Percentiles rank a stretch among this genome's conserved stretches.
Conservation (phyloP, 2,888 invertebrate species). For the Epiblema foenella region DNA sequence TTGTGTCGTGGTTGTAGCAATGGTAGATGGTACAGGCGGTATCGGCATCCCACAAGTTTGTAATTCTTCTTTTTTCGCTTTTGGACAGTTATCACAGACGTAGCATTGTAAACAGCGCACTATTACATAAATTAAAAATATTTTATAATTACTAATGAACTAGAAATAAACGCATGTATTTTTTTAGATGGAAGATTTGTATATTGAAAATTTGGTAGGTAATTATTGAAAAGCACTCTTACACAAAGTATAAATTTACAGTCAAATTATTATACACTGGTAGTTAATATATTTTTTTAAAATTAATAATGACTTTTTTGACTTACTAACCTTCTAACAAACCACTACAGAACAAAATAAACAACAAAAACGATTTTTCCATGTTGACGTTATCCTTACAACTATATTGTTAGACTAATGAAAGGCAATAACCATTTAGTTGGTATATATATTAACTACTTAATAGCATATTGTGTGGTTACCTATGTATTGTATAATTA, state of each 20-base stretch:
- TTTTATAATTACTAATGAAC: neutral
- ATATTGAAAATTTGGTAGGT: no score
- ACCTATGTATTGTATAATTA: slow-evolving; percentile 1
- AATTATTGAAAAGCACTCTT: neutral
- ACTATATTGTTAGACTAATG: slow-evolving; percentile 26
- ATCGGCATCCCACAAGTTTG: slow-evolving; percentile 53
- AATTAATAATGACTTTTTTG: neutral
- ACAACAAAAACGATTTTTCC: slow-evolving; percentile 14
- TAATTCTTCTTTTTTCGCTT: slow-evolving; percentile 50
- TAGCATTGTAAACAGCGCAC: slow-evolving; percentile 62
- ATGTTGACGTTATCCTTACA: slow-evolving; percentile 25
- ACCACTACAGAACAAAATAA: slow-evolving; percentile 18
- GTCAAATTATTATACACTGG: neutral
- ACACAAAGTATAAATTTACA: neutral
- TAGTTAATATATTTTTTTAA: neutral
- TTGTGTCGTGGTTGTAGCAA: neutral
- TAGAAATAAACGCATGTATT: neutral
- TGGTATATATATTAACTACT: slow-evolving; percentile 26
- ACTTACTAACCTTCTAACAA: slow-evolving; percentile 34
- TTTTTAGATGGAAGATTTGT: neutral
- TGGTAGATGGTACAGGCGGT: neutral
- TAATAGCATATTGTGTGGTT: slow-evolving; percentile 7
- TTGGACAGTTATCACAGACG: slow-evolving; percentile 60
- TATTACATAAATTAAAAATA: slow-evolving; percentile 49
- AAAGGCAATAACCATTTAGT: slow-evolving; percentile 12